These are phyloP conservation scores for Blastobasis adustella DNA, from an alignment of 2,888 invertebrate species.

Conservation along the genomic window DNA sequence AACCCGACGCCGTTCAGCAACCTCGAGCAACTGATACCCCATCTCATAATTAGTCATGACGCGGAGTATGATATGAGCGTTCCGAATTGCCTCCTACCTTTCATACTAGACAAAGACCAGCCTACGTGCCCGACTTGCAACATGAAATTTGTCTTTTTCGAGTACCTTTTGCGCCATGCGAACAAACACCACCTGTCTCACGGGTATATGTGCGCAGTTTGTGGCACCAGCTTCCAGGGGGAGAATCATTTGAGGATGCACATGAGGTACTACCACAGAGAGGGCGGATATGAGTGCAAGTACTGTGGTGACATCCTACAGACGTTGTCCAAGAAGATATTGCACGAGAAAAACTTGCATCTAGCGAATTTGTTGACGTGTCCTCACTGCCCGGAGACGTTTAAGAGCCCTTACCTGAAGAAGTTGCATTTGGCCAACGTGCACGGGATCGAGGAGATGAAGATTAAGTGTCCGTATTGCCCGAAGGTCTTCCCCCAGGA, in stretches of 20 bases:
- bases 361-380: constrained; percentile 51
- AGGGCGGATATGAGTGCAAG: constrained; percentile 58
- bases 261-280: constrained; percentile 58
- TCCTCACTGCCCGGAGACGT: constrained; percentile 58
- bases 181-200: constrained; percentile 61
- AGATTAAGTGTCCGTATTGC: constrained; percentile 63
- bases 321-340: constrained; percentile 57
- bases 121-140: constrained; percentile 59
- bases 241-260: constrained; percentile 68
- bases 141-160: constrained; percentile 60
- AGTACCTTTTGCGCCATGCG: constrained; percentile 56
- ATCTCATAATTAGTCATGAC: constrained; percentile 62
- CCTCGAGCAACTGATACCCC: constrained; percentile 57
- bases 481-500: constrained; percentile 66
- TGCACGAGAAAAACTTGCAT: constrained; percentile 62
- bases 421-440: constrained; percentile 59
- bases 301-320: constrained; percentile 65
- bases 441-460: constrained; percentile 59
- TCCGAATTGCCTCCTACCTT: constrained; percentile 59
- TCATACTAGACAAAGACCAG: constrained; percentile 54
- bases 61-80: constrained; percentile 60
- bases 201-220: constrained; percentile 65
- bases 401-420: constrained; percentile 61
- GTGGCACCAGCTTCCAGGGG: constrained; percentile 64
- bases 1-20: constrained; percentile 27